These are phyloP conservation scores for Chydorus sphaericus DNA, from an alignment of 2,888 invertebrate species.

Conservation along the genomic window DNA sequence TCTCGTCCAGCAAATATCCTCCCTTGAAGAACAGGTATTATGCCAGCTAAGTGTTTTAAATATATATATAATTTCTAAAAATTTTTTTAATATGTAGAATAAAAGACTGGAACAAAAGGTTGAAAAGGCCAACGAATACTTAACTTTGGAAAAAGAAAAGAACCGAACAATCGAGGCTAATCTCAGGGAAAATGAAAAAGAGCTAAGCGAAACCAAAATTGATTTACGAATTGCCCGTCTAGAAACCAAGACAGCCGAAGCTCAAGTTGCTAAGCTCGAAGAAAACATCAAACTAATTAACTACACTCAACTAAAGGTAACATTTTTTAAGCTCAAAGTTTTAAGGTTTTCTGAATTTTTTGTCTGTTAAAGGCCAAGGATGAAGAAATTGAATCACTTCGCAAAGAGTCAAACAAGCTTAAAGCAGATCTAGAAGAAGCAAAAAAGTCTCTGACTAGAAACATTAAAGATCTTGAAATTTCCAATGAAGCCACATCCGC, in stretches of 20 bases:
- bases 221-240: constrained; percentile 46
- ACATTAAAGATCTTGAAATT: constrained; percentile 12
- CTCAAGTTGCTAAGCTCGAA: constrained; percentile 1
- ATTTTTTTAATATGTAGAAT: constrained; percentile 31
- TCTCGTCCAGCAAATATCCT: neutral
- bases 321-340: neutral
- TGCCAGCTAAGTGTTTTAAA: too few relatives aligned
- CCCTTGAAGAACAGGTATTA: constrained; percentile 1
- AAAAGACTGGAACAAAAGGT: constrained; percentile 44
- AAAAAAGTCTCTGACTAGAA: neutral
- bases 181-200: constrained; percentile 50
- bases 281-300: constrained; percentile 36
- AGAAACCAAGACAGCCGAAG: constrained; percentile 43
- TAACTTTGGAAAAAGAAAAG: constrained; percentile 48
- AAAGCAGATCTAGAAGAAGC: constrained; percentile 8
- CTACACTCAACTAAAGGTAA: constrained; percentile 36
- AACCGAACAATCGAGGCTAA: constrained; percentile 49
- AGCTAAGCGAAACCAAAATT: constrained; percentile 43
- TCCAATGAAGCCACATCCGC: constrained; percentile 21
- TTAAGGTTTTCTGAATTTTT: too few relatives aligned
- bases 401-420: neutral
- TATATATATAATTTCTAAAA: too few relatives aligned
- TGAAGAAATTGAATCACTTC: neutral
- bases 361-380: neutral
- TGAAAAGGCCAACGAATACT: constrained; percentile 38